Base-by-base conservation (phyloP, 1,140 invertebrate genomes). In the Lamellibrachia luymesi region DNA sequence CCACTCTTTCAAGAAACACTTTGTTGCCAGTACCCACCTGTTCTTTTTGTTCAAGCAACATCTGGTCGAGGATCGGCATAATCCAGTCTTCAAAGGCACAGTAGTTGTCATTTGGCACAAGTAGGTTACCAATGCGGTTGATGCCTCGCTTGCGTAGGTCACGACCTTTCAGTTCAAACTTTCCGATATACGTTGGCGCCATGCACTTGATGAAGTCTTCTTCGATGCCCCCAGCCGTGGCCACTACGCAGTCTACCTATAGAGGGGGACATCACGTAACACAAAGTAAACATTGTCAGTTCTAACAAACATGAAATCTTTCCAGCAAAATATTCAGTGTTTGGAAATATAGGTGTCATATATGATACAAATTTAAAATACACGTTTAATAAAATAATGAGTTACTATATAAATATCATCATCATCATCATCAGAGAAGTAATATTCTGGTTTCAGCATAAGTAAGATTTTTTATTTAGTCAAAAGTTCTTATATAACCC, bases 161-260 rank as follows among this genome's bases (percentile, higher is more conserved):
- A 56, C 94, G 94, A 4, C 97, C 99, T 95, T 97, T 97, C 93
- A 99, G 97, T 95, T 97, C 96, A 96, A 99, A 99, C 95, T 98
- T 98, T 52, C 99, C 99, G 50, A 99, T 95, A 95, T 98, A 99
- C 0, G 99, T 99, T 6, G 98, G 98, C 4, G 98, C 98, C 92
- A 99, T 96, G 96, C 99, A 99, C 97, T 99, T 99, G 90, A 99
- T 99, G 80, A 99, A 97, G 97, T 99, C 99, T 97, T 99, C 99
- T 96, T 99, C 99, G 2, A 99, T 97, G 38, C 99, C 99, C 50
- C 99, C 99, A 27, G 99, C 99, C 91, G 99, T 99, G 80, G 99
- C 99, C 0, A 99, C 99, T 94, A 99, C 97, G 95, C 98, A 99
- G 96, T 99, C 99, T 89, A 99, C 97, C 97, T 98, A 93, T 22